These are phyloP conservation scores for Cybosia mesomella DNA, from an alignment of 2,888 invertebrate species.

Conservation along the genomic window DNA sequence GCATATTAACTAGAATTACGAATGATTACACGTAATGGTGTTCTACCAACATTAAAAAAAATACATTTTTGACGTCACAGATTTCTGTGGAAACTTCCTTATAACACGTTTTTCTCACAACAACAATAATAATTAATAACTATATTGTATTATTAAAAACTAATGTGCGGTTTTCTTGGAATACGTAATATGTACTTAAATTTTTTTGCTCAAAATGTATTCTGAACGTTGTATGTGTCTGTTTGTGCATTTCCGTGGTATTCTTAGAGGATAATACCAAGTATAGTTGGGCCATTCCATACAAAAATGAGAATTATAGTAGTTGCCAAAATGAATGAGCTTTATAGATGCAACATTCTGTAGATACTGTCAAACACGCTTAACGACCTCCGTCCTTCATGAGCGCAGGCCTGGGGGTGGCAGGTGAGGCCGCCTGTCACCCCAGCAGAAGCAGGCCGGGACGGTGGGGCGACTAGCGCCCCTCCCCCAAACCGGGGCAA, in stretches of 20 bases:
- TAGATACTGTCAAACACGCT: no score
- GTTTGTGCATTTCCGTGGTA: neutral
- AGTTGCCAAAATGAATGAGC: neutral
- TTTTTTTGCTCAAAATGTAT: constrained; percentile 3
- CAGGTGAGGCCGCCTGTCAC: no score
- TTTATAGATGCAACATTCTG: no score
- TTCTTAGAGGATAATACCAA: neutral
- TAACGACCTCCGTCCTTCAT: no score
- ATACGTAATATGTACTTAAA: neutral
- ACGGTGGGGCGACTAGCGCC: no score
- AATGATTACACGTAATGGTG: constrained; percentile 40
- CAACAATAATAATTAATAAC: neutral
- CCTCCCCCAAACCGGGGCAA: no score
- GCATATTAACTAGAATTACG: constrained; percentile 47
- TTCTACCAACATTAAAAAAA: constrained; percentile 5
- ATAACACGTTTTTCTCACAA: constrained; percentile 2
- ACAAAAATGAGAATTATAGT: neutral
- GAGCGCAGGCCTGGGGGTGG: no score
- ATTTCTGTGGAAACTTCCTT: constrained; percentile 39
- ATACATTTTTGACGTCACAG: constrained; percentile 5
- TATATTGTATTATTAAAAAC: constrained; percentile 1
- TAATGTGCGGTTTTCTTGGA: neutral
- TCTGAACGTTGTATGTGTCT: neutral
- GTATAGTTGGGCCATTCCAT: neutral
- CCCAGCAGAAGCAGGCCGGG: no score